Evolutionary conservation across 2,797 vertebrate species (phyloP).

Genomic region (Eulemur albifrons): DNA sequence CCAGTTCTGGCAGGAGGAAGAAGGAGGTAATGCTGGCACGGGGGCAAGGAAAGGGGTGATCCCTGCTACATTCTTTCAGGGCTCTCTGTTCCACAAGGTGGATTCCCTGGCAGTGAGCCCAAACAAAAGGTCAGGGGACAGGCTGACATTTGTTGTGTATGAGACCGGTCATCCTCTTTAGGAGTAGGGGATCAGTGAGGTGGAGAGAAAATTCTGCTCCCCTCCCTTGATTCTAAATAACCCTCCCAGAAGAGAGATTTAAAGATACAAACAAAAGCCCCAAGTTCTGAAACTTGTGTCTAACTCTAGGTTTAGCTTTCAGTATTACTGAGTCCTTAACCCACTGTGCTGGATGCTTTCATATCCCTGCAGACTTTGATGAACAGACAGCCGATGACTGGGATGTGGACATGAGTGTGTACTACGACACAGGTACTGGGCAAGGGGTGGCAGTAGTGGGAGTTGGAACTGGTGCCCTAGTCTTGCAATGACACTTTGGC

Average conservation of each 20-base stretch:
- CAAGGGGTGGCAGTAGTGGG: background rate
- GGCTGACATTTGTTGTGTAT: background rate
- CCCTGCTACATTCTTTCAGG: background rate
- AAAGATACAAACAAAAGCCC: background rate
- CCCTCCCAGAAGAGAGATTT: background rate
- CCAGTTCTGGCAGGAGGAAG: slow-evolving; percentile 95
- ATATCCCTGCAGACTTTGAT: slow-evolving; percentile 92
- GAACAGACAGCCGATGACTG: slow-evolving; percentile 97
- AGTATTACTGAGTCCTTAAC: background rate
- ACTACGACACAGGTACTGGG: slow-evolving; percentile 94
- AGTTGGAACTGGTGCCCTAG: background rate
- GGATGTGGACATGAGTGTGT: slow-evolving; percentile 98
- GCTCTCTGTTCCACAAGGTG: background rate
- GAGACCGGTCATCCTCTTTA: background rate
- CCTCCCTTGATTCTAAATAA: background rate
- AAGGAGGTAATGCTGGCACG: slow-evolving; percentile 87
- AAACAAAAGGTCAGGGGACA: background rate
- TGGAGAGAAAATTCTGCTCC: background rate
- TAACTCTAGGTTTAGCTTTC: background rate
- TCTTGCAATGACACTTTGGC: background rate
- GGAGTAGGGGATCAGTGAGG: background rate
- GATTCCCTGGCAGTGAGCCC: background rate
- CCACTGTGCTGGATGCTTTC: slow-evolving; percentile 28
- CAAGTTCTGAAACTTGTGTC: slow-evolving; percentile 28
- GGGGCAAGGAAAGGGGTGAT: background rate